A percentile compares a stretch with the other conserved stretches of the same genome.
Conservation (phyloP, 2,888 invertebrate species). For the Trissoscelio sp. region DNA sequence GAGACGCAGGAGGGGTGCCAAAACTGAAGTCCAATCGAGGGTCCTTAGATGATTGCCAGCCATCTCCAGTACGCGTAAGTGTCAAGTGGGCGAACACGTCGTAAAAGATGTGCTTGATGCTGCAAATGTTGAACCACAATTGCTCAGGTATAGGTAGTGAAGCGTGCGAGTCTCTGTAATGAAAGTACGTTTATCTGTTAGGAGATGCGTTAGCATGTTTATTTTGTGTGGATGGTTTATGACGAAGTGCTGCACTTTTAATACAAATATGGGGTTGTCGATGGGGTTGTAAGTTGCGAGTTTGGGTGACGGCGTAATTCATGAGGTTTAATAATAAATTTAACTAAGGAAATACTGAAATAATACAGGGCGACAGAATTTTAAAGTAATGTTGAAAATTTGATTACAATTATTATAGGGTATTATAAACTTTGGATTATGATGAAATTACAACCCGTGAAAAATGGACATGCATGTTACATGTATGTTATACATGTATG, state of each 20-base stretch:
- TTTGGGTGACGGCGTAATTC: neutral
- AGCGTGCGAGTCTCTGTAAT: slow-evolving; percentile 87
- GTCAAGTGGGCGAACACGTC: slow-evolving; percentile 85
- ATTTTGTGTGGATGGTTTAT: neutral
- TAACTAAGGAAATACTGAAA: too few species aligned
- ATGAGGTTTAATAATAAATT: too few species aligned
- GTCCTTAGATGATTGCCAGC: slow-evolving; percentile 86
- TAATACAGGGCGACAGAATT: too few species aligned
- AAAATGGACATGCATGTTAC: too few species aligned
- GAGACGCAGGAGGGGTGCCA: slow-evolving; percentile 86
- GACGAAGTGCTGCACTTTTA: neutral
- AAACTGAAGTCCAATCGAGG: slow-evolving; percentile 86
- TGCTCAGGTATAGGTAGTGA: slow-evolving; percentile 88
- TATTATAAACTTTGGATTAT: too few species aligned
- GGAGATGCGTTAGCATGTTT: neutral
- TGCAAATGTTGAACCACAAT: slow-evolving; percentile 88
- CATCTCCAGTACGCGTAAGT: slow-evolving; percentile 87
- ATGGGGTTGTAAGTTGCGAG: too few species aligned
- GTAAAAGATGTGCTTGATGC: slow-evolving; percentile 86
- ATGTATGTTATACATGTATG: too few species aligned
- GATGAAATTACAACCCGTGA: too few species aligned
- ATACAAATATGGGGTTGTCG: too few species aligned
- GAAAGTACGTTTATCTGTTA: slow-evolving; percentile 40
- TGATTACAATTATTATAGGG: too few species aligned
- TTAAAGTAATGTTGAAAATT: too few species aligned